Evolutionary conservation across 1,140 invertebrate species (phyloP).

Genomic region (Drosophila tropicalis): DNA sequence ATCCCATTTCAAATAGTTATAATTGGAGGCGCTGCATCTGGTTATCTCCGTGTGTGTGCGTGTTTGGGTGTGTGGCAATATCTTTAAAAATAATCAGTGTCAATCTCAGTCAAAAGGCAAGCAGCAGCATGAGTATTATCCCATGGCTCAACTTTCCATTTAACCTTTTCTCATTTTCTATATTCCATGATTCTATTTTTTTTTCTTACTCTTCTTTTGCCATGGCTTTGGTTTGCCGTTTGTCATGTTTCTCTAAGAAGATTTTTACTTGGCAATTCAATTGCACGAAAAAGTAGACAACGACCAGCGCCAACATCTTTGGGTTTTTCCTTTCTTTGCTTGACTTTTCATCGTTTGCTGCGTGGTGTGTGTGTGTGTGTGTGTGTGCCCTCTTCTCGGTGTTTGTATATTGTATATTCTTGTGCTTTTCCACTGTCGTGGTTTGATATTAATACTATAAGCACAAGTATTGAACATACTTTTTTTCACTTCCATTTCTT

Average conservation of each 20-base stretch:
- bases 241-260: conserved; percentile 32
- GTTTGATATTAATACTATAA: conserved; percentile 78
- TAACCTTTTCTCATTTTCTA: conserved; percentile 73
- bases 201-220: too few species aligned
- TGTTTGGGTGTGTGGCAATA: conserved; percentile 50
- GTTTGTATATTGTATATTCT: conserved; percentile 15
- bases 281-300: conserved; percentile 58
- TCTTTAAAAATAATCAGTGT: conserved; percentile 66
- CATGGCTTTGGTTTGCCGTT: conserved; percentile 61
- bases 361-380: neutral
- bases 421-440: conserved; percentile 45
- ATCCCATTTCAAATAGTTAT: conserved; percentile 72
- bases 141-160: conserved; percentile 70
- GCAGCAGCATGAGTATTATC: neutral
- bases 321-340: conserved; percentile 16
- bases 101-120: conserved; percentile 44
- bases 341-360: neutral
- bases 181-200: neutral
- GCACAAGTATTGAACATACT: conserved; percentile 15
- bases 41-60: conserved; percentile 38
- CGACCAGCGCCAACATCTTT: neutral
- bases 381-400: neutral
- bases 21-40: conserved; percentile 59
- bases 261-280: conserved; percentile 71
- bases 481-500: neutral